Base-by-base conservation (phyloP, 2,888 invertebrate genomes). In the Frankliniella fusca region DNA sequence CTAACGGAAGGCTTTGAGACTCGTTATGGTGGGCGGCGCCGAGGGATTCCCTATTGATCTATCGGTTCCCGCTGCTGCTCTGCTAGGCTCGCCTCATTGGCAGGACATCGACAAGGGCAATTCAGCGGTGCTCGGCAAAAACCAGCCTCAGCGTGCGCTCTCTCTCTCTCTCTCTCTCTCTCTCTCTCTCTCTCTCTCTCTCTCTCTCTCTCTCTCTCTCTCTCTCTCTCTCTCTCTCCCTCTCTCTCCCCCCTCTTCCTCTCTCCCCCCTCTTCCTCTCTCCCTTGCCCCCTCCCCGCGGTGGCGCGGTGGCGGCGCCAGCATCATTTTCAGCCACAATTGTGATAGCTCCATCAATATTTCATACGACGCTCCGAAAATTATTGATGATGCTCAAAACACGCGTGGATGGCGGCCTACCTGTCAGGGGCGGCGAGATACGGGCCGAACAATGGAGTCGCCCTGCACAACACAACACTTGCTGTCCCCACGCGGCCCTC, bases 341-440 rank as follows among this genome's bases (percentile, higher is more conserved):
- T 76, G 70, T 76, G 70, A 76, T 76, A 27, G 70, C 23, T 76
- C 70, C 70, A 76, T 76, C 70, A 76, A 76, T 76, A 76, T 76
- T 76, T 76, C 70, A 76, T 76, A 27, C 23, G 27, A 23, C 23
- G 70, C 70, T 27, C 11, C 70, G 70, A 76, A 76, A 76, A 76
- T 76, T 76, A 76, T 76, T 76, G 70, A 76, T 76, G 70, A 76
- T 76, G 70, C 70, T 76, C 70, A 76, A 76, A 76, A 76, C 70
- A 76, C 27, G 70, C 70, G 23, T 23, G 70, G 70, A 27, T 27
- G 70, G 23, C 70, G 70, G 70, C 70, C 70, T 76, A 76, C 70
- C 70, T 76, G 70, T 76, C 70, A 76, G 70, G 70, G 23, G 61
- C 61, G 15, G 61, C 61, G 70, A 27, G 70, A 76, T 76, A 76